Evolutionary conservation across 2,113 vertebrate species (phyloP), one percentile per base, ranked within the genome.

Genomic region (Austrofundulus limnaeus): DNA sequence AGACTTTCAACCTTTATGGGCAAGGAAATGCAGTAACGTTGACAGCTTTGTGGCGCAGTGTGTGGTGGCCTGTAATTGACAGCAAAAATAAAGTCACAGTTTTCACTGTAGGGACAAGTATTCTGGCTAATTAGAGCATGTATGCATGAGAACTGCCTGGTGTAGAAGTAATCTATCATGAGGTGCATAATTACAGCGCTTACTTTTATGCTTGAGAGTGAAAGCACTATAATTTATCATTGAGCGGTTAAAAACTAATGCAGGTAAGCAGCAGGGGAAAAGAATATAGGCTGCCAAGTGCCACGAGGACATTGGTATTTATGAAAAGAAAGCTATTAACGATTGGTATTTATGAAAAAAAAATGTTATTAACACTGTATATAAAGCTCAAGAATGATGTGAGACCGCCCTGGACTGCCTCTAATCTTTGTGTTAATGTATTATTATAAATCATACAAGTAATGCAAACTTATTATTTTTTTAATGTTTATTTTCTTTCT

Each of bases 1-100:
- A 65, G 75, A 80, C 50, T 73, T 78, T 78, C 20, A 66, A 50
- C 53, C 51, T 70, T 63, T 57, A 59, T 17, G 42, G 50, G 63
- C 39, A 63, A 38, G 66, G 53, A 61, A 21, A 21, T 43, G 59
- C 51, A 48, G 59, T 24, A 9, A 16, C 6, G 8, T 20, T 41
- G 72, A 71, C 54, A 59, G 66, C 67, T 48, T 5, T 24, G 49
- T 11, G 19, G 45, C 56, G 19, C 52, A 52, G 66, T 52, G 61
- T 53, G 72, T 3, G 42, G 64, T 21, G 62, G 66, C 58, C 31
- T 24, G 2, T 61, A 75, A 69, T 41, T 78, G 65, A 76, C 68
- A 51, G 63, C 39, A 19, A 15, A 67, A 73, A 80, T 52, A 72
- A 53, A 82, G 69, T 64, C 70, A 24, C 25, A 31, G 52, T 55